A percentile compares a stretch with the other conserved stretches of the same genome.
Conservation (phyloP, 2,797 vertebrate species). For the Coracias cyanogaster region DNA sequence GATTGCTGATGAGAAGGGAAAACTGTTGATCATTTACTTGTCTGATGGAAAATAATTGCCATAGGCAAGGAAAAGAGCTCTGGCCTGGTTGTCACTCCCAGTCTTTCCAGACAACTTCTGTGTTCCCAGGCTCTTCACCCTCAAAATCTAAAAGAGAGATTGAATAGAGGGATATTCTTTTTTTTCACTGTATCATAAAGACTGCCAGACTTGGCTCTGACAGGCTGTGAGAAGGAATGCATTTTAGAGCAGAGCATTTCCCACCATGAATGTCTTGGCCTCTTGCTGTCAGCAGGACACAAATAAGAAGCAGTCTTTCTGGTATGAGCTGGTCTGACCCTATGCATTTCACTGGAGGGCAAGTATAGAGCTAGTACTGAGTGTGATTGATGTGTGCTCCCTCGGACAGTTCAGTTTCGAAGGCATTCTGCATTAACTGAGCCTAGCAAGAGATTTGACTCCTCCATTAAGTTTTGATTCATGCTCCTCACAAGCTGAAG, state of each 20-base stretch:
- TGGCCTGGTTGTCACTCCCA: neutral
- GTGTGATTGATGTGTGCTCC: neutral
- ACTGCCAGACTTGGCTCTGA: slow-evolving; percentile 19
- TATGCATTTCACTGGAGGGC: neutral
- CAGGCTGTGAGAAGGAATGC: neutral
- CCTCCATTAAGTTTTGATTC: neutral
- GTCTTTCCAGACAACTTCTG: neutral
- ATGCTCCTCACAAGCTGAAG: neutral
- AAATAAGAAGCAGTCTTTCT: neutral
- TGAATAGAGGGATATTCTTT: neutral
- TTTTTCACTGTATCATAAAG: neutral
- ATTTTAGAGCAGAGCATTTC: neutral
- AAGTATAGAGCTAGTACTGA: neutral
- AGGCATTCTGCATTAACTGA: neutral
- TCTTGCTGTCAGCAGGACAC: neutral
- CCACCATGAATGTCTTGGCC: neutral
- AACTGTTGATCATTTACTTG: neutral
- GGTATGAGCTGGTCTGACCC: neutral
- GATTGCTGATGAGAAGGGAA: neutral
- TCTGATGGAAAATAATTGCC: neutral
- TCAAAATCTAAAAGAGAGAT: neutral
- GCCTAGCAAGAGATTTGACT: slow-evolving; percentile 10
- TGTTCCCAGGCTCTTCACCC: neutral
- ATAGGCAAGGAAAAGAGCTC: neutral
- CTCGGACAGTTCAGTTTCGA: neutral